phyloP scores from a whole-genome alignment of 1,140 invertebrate species.

The Protaetia brevitarsis region DNA sequence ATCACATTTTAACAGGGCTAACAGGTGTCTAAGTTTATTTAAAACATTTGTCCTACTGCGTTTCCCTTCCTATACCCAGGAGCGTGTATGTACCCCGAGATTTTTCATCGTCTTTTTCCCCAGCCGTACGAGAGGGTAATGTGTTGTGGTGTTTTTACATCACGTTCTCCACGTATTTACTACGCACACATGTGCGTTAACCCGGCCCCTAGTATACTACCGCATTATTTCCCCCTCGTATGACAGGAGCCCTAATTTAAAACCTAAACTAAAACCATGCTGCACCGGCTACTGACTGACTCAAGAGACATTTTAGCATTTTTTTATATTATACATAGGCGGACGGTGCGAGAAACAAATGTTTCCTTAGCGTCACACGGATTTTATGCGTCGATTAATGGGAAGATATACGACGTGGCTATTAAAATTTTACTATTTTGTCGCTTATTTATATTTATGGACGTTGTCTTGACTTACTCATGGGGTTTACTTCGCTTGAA shows the following conservation, averaged over 20 bases:
- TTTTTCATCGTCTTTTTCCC: neutral
- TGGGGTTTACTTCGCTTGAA: no score
- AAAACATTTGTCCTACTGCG: slow-evolving; percentile 7
- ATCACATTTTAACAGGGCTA: slow-evolving; percentile 12
- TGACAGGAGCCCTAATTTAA: slow-evolving; percentile 9
- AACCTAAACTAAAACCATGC: neutral
- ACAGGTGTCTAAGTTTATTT: slow-evolving; percentile 3
- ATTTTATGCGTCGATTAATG: neutral
- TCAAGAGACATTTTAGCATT: neutral
- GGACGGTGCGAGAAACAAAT: neutral
- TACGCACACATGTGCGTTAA: neutral
- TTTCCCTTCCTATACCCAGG: neutral
- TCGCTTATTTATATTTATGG: no score
- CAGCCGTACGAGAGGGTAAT: neutral
- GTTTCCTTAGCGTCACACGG: neutral
- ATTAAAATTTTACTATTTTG: neutral
- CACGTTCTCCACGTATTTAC: neutral
- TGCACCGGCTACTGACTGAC: neutral
- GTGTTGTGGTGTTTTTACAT: neutral
- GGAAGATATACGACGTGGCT: neutral
- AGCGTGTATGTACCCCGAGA: neutral
- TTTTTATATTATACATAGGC: neutral
- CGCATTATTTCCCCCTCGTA: neutral
- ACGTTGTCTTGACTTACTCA: no score
- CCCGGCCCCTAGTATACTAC: neutral